Conservation (phyloP, 2,888 invertebrate species). For the Tipula helvola region DNA sequence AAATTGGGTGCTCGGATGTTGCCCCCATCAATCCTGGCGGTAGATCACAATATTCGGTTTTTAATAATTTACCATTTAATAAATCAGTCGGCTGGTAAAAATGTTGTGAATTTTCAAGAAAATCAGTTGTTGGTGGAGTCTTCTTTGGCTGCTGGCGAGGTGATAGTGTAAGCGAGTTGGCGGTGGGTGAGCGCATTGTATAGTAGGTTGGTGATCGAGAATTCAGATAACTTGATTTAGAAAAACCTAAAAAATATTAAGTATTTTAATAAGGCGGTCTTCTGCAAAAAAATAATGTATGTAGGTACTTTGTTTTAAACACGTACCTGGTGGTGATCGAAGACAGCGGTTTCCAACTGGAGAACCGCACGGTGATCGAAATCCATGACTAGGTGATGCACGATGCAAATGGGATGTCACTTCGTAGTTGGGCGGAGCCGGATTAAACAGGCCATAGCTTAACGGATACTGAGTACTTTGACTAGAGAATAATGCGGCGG, state of each 20-base stretch:
- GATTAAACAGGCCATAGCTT: conserved; percentile 14
- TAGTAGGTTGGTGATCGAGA: conserved; percentile 12
- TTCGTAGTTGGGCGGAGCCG: conserved; percentile 17
- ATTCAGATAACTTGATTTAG: conserved; percentile 12
- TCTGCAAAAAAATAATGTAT: background rate
- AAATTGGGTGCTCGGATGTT: conserved; percentile 28
- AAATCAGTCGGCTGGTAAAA: background rate
- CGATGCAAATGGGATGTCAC: conserved; percentile 22
- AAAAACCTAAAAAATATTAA: background rate
- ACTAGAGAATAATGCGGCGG: background rate
- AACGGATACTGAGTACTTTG: background rate
- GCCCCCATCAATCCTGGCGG: background rate
- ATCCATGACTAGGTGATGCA: conserved; percentile 28
- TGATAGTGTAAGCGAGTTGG: background rate
- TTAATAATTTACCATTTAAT: background rate
- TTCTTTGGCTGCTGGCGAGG: conserved; percentile 6
- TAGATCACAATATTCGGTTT: background rate
- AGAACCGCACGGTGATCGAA: conserved; percentile 34
- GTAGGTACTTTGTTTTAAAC: background rate
- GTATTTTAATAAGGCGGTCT: background rate
- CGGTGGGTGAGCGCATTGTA: conserved; percentile 4
- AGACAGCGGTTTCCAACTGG: conserved; percentile 21
- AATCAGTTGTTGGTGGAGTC: background rate
- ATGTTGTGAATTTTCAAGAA: background rate
- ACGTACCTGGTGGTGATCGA: conserved; percentile 17